Conservation (phyloP, 2,888 invertebrate genomes). For the Mimumesa dahlbomi region DNA sequence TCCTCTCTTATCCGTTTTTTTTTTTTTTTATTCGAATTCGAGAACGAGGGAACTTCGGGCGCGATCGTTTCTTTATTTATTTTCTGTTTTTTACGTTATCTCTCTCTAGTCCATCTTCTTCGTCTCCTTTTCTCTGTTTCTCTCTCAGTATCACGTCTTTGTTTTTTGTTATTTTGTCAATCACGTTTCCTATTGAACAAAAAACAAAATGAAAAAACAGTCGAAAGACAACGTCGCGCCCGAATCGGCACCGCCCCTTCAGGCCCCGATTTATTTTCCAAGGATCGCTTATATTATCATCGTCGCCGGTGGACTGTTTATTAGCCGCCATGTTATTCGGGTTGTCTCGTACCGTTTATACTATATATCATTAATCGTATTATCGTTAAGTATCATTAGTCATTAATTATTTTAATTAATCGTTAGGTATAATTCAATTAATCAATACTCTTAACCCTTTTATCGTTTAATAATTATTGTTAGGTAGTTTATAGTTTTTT, state of each 20-base stretch:
- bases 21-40: no score
- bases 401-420: constrained; percentile 74
- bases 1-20: constrained; percentile 17
- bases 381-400: constrained; percentile 71
- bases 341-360: constrained; percentile 73
- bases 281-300: constrained; percentile 72
- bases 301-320: constrained; percentile 76
- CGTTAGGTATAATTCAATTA: constrained; percentile 76
- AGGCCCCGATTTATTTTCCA: constrained; percentile 35
- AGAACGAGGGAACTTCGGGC: constrained; percentile 54
- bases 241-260: constrained; percentile 45
- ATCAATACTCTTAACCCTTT: constrained; percentile 77
- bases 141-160: no score
- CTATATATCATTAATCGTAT: constrained; percentile 74
- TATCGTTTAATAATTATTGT: constrained; percentile 77
- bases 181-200: no score
- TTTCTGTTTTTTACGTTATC: no score
- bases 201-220: no score
- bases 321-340: constrained; percentile 76
- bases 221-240: constrained; percentile 63
- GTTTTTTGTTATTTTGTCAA: no score
- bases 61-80: no score
- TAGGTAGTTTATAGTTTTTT: constrained; percentile 78
- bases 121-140: no score
- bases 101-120: no score